Conservation (phyloP, 2,888 invertebrate species). For the Eustalomyia histrio region DNA sequence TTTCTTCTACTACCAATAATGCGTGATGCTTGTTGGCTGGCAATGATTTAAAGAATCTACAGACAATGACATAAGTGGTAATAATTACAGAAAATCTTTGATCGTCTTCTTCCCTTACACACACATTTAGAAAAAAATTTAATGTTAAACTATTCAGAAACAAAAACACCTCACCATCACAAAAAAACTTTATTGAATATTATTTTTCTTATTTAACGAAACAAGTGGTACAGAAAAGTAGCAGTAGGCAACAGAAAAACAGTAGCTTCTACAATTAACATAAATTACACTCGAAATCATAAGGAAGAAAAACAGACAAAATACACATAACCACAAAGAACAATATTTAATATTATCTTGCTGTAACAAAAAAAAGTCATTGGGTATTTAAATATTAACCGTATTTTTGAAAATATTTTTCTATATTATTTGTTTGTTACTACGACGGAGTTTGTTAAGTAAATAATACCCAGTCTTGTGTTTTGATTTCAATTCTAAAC, state of each 20-base stretch:
- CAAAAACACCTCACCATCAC: background rate
- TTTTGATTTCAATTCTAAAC: conserved; percentile 58
- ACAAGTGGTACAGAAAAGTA: conserved; percentile 41
- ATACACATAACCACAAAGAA: background rate
- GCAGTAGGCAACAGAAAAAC: conserved; percentile 47
- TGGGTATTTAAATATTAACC: conserved; percentile 48
- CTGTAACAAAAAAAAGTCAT: too few relatives aligned
- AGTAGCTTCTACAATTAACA: conserved; percentile 68
- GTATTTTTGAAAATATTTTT: conserved; percentile 20
- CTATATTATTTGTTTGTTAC: conserved; percentile 9
- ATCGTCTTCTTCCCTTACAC: conserved; percentile 27
- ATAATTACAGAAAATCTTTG: conserved; percentile 68
- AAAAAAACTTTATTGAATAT: background rate
- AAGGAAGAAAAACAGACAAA: conserved; percentile 15
- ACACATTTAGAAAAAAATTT: background rate
- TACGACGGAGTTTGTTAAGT: conserved; percentile 38
- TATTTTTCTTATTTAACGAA: conserved; percentile 53
- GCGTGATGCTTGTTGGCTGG: conserved; percentile 17
- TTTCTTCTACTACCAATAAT: conserved; percentile 20
- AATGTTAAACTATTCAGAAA: background rate
- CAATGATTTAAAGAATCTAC: conserved; percentile 38
- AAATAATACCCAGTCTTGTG: conserved; percentile 55
- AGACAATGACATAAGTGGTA: conserved; percentile 64
- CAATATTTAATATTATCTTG: too few relatives aligned
- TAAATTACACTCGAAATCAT: conserved; percentile 64